Evolutionary conservation across 2,888 invertebrate species (phyloP).

Genomic region (Troilus luridus): DNA sequence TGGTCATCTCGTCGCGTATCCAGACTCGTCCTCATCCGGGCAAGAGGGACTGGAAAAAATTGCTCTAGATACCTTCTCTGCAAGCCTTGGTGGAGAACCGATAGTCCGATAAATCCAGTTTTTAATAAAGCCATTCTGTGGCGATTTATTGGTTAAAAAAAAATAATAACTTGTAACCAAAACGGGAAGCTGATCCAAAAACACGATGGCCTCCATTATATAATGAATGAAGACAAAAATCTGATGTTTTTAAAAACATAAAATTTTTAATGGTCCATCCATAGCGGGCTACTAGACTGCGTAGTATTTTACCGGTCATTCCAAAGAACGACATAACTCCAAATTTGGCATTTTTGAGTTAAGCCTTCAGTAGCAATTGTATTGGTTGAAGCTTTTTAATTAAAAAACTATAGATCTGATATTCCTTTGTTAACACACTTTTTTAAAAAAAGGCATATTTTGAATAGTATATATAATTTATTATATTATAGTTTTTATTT

Average conservation of each 20-base stretch:
- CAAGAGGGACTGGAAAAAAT: slow-evolving; percentile 7
- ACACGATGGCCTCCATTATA: background rate
- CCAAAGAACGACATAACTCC: too few relatives aligned
- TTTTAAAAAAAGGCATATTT: too few relatives aligned
- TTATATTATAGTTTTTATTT: too few relatives aligned
- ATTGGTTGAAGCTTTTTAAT: too few relatives aligned
- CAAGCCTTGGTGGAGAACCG: background rate
- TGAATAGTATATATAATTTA: too few relatives aligned
- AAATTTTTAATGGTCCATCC: background rate
- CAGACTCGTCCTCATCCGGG: slow-evolving; percentile 5
- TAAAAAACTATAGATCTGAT: too few relatives aligned
- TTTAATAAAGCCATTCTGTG: background rate
- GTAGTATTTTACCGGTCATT: too few relatives aligned
- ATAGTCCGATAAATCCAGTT: background rate
- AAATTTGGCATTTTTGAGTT: too few relatives aligned
- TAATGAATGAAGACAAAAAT: background rate
- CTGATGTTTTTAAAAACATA: background rate
- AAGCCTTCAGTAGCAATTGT: too few relatives aligned
- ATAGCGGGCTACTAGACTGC: too few relatives aligned
- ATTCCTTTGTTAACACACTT: too few relatives aligned
- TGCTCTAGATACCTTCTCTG: slow-evolving; percentile 5
- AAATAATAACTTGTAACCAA: background rate
- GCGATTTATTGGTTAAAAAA: background rate
- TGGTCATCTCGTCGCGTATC: slow-evolving; percentile 43
- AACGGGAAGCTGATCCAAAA: background rate